phyloP scores from a whole-genome alignment of 2,888 invertebrate species.

The Anarsia innoxiella region DNA sequence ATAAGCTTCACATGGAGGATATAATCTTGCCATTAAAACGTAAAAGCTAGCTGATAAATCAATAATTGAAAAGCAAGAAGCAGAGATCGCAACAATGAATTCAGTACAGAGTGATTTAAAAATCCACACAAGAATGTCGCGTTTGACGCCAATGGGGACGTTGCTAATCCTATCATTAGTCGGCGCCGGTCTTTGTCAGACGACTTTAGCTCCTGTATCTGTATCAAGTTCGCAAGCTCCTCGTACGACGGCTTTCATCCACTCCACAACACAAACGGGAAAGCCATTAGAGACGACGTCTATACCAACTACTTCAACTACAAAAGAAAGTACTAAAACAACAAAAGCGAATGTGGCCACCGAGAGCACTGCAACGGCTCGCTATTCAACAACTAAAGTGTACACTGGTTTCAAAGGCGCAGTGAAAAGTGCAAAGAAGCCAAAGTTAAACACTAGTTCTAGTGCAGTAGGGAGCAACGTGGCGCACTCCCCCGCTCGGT shows the following conservation, averaged over 20 bases:
- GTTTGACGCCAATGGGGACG: conserved; percentile 35
- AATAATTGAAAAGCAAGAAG: conserved; percentile 10
- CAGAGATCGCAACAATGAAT: conserved; percentile 11
- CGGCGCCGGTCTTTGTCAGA: conserved; percentile 38
- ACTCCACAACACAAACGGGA: conserved; percentile 32
- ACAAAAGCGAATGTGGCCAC: conserved; percentile 50
- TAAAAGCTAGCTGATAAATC: conserved; percentile 26
- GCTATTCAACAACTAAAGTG: conserved; percentile 47
- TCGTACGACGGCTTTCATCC: conserved; percentile 33
- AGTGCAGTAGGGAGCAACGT: conserved; percentile 39
- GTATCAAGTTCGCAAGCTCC: conserved; percentile 39
- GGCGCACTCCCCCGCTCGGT: conserved; percentile 60
- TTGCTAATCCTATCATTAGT: conserved; percentile 47
- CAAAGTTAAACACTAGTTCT: conserved; percentile 58
- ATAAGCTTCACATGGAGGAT: conserved; percentile 16
- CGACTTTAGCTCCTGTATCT: conserved; percentile 34
- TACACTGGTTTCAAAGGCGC: conserved; percentile 47
- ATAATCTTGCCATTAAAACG: conserved; percentile 24
- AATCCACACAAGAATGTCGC: conserved; percentile 23
- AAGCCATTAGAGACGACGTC: conserved; percentile 46
- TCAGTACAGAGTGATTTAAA: conserved; percentile 24
- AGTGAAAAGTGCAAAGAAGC: conserved; percentile 61
- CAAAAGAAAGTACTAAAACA: conserved; percentile 53
- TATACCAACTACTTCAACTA: conserved; percentile 44
- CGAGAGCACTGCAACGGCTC: conserved; percentile 42